Base-by-base conservation (phyloP, 2,113 vertebrate species). In the Mus spicilegus region DNA sequence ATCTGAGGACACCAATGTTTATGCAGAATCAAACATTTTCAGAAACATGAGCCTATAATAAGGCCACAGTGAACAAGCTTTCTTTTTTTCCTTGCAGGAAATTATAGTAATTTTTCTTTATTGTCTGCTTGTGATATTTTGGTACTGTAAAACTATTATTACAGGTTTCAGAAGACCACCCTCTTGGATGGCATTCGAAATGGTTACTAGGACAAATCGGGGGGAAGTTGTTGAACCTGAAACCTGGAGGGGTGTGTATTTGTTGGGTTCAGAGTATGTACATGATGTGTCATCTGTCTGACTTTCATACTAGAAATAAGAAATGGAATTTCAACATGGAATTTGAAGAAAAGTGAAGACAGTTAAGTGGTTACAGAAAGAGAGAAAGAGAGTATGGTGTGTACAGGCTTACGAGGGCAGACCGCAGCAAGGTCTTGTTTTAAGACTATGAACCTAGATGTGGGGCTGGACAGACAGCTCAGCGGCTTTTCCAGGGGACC, bases 1-100 rank as follows among this genome's bases (percentile, higher is more conserved):
- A 93, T 56, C 42, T 54, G 78, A 90, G 92, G 10, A 93, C 36
- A 82, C 58, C 54, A 65, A 20, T 39, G 97, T 97, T 93, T 63
- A 80, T 85, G 42, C 51, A 91, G 70, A 96, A 96, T 95, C 42
- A 89, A 78, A 93, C n/a, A 87, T 90, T 97, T 97, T 96, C 84
- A 95, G 94, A 97, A 97, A 96, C 84, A 17, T 63, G 75, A 91
- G 36, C 69, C 75, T 94, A 89, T 78, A 61, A 90, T 94, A 92
- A 96, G 22, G 3, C 17, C 81, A 85, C 94, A 93, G 80, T 49
- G 8, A 91, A 86, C 91, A 95, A 95, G 4, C 8, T 82, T 54
- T 87, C 54, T 46, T 75, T 70, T 93, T 73, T 96, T 69, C 49
- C 22, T 77, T 75, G 3, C 13, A 77, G 61, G 61, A 93, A 94